Conservation (phyloP, 2,797 vertebrate genomes). For the Enteromius viviparus region DNA sequence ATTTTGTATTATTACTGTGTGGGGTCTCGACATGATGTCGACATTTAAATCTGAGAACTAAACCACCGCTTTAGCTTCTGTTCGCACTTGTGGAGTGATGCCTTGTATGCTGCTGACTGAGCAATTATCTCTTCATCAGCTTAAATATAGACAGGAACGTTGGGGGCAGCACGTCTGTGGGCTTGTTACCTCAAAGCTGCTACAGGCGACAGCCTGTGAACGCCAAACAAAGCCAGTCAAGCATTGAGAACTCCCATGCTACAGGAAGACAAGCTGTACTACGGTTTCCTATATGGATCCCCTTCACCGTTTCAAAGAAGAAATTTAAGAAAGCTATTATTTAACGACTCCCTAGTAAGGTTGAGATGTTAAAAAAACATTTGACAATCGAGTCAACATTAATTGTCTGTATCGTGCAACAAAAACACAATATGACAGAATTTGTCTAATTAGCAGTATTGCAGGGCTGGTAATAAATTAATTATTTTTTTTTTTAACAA, state of each 20-base stretch:
- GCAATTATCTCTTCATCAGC: constrained; percentile 59
- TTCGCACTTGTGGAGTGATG: constrained; percentile 23
- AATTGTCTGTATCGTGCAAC: constrained; percentile 35
- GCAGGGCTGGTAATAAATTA: constrained; percentile 34
- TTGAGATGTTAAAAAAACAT: constrained; percentile 31
- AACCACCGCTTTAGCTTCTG: constrained; percentile 3
- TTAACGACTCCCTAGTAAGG: constrained; percentile 28
- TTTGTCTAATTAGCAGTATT: constrained; percentile 44
- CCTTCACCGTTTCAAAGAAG: constrained; percentile 20
- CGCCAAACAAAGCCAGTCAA: constrained; percentile 42
- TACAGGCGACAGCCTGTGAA: constrained; percentile 53
- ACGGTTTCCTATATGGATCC: constrained; percentile 18
- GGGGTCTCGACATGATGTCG: neutral
- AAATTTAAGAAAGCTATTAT: constrained; percentile 17
- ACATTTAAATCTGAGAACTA: neutral
- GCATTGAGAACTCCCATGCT: constrained; percentile 52
- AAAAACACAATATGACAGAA: constrained; percentile 48
- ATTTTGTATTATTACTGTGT: neutral
- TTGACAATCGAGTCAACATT: constrained; percentile 47
- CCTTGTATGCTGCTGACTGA: constrained; percentile 23
- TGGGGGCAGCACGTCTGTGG: constrained; percentile 34
- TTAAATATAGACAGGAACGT: constrained; percentile 48
- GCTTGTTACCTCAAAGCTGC: constrained; percentile 45
- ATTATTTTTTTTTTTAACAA: constrained; percentile 17
- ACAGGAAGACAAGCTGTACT: constrained; percentile 50